phyloP scores from a whole-genome alignment of 2,797 vertebrate species.

The Acipenser ruthenus region DNA sequence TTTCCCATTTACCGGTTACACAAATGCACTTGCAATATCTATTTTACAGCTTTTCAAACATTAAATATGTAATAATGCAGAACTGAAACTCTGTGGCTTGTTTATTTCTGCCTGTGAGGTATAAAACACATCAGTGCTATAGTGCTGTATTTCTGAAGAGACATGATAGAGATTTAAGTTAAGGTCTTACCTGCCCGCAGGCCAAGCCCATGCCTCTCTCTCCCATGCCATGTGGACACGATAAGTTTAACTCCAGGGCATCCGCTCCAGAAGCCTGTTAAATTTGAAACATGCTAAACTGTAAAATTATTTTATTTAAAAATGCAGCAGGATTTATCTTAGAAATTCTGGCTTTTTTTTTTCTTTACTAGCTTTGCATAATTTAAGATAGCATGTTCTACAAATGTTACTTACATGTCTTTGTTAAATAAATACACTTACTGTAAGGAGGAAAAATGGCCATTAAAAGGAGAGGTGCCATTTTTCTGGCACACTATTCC shows the following conservation, averaged over 20 bases:
- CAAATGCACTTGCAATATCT: conserved; percentile 16
- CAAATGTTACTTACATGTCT: too few relatives aligned
- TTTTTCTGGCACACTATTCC: too few relatives aligned
- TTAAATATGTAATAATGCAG: conserved; percentile 48
- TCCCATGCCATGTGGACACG: conserved; percentile 83
- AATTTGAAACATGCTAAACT: conserved; percentile 19
- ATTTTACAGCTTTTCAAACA: conserved; percentile 20
- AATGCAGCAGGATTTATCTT: neutral
- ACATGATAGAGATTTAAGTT: conserved; percentile 17
- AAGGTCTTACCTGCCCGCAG: conserved; percentile 73
- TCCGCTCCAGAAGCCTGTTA: conserved; percentile 67
- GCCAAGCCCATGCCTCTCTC: conserved; percentile 87
- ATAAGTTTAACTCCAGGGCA: conserved; percentile 82
- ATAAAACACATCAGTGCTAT: conserved; percentile 9
- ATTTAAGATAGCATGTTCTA: too few relatives aligned
- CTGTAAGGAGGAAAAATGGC: too few relatives aligned
- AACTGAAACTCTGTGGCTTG: conserved; percentile 32
- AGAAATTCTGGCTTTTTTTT: neutral
- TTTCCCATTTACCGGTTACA: conserved; percentile 29
- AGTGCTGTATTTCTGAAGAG: conserved; percentile 13
- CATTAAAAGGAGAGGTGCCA: too few relatives aligned
- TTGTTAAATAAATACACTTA: too few relatives aligned
- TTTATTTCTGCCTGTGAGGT: conserved; percentile 26
- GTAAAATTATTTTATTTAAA: conserved; percentile 5
- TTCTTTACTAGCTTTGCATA: neutral